phyloP scores from a whole-genome alignment of 2,113 vertebrate species.

The Mastomys natalensis region DNA sequence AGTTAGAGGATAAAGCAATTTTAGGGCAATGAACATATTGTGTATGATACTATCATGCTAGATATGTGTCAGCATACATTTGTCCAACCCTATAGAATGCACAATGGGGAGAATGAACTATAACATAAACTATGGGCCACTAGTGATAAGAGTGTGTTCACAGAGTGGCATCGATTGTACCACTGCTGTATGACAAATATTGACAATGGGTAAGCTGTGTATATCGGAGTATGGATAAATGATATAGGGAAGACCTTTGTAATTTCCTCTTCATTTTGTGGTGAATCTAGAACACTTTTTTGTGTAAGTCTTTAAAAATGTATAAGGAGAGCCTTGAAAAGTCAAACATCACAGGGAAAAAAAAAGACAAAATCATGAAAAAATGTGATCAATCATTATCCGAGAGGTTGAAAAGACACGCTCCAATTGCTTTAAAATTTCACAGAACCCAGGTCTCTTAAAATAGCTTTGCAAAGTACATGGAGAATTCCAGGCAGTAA shows the following conservation, averaged over 20 bases:
- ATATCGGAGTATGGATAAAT: neutral
- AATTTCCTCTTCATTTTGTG: conserved; percentile 23
- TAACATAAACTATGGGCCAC: neutral
- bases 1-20: neutral
- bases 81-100: neutral
- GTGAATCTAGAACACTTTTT: neutral
- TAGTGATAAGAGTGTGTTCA: neutral
- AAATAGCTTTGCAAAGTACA: conserved; percentile 82
- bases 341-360: conserved; percentile 60
- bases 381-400: conserved; percentile 80
- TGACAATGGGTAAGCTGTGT: neutral
- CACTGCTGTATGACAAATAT: too few relatives aligned
- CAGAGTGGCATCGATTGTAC: neutral
- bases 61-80: neutral
- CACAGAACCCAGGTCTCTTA: conserved; percentile 80
- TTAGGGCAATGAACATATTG: neutral
- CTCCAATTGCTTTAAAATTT: conserved; percentile 79
- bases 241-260: neutral
- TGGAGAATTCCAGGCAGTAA: conserved; percentile 80
- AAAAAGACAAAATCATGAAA: conserved; percentile 76
- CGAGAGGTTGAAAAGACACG: conserved; percentile 76
- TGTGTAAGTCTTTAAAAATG: conserved; percentile 31
- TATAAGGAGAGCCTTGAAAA: conserved; percentile 60
- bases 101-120: neutral
- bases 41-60: neutral